Percentiles rank a stretch among this genome's conserved stretches.
These are phyloP conservation scores for Aselliscus stoliczkanus DNA, from an alignment of 2,797 vertebrate genomes.

Conservation along the genomic window DNA sequence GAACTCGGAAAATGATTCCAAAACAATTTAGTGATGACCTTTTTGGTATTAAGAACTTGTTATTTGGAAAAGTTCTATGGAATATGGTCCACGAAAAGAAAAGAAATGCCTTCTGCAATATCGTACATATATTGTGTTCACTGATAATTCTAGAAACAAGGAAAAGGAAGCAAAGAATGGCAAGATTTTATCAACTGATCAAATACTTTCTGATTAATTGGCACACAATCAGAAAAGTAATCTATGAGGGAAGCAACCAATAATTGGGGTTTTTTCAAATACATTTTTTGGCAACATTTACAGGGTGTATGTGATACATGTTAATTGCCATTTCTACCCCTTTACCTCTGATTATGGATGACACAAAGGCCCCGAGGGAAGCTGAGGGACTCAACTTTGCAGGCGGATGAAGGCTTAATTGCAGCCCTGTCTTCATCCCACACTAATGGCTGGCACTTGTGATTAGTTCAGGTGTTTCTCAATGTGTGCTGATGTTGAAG, in stretches of 20 bases:
- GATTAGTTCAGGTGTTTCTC: neutral
- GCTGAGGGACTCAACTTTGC: neutral
- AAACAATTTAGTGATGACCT: neutral
- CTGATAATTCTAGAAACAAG: neutral
- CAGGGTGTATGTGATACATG: neutral
- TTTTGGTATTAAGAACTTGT: neutral
- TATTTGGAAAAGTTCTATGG: neutral
- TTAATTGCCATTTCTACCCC: constrained; percentile 1
- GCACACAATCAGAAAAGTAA: neutral
- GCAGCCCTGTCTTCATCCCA: neutral
- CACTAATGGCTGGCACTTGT: neutral
- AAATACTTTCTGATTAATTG: neutral
- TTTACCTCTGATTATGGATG: constrained; percentile 9
- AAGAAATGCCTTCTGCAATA: neutral
- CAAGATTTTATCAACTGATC: neutral
- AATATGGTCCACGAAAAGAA: neutral
- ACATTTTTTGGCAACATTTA: constrained; percentile 15
- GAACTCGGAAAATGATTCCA: neutral
- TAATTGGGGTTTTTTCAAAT: constrained; percentile 31
- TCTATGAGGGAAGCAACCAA: neutral
- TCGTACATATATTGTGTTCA: neutral
- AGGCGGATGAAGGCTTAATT: neutral
- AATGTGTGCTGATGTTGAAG: neutral
- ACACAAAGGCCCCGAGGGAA: neutral
- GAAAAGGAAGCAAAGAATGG: neutral